Base-by-base conservation (phyloP, 2,797 vertebrate genomes). In the Vespertilio murinus region DNA sequence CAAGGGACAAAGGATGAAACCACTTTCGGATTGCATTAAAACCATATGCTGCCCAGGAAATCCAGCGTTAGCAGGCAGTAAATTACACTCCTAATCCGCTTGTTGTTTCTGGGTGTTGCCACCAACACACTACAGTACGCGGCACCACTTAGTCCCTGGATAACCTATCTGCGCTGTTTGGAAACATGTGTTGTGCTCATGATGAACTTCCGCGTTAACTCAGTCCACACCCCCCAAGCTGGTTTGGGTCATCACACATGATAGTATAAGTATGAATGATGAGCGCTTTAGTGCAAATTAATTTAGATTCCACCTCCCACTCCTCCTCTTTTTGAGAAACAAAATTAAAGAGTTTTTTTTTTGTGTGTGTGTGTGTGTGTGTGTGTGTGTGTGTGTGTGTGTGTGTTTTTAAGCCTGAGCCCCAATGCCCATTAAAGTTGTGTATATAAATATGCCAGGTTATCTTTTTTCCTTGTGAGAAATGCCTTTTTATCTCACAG, bases 361-460 rank as follows among this genome's bases (percentile, higher is more conserved):
- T n/a, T n/a, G n/a, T n/a, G n/a, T n/a, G n/a, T n/a, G n/a, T n/a
- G n/a, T n/a, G n/a, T n/a, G n/a, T n/a, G n/a, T n/a, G n/a, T n/a
- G n/a, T n/a, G n/a, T n/a, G n/a, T n/a, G n/a, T n/a, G n/a, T n/a
- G n/a, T n/a, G n/a, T n/a, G n/a, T n/a, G n/a, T 97, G 13, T 30
- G 23, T 97, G 97, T 13, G 13, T 77, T 97, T 97, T 97, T 95
- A 95, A 96, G 93, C 86, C 95, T 97, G 97, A 97, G 97, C 96
- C 94, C 69, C 59, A 77, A 86, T 97, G 92, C 96, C 96, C 96
- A 95, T 98, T 98, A 98, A 97, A 96, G 97, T 95, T 98, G 97
- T 98, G 92, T 98, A 93, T 98, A 98, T 98, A 98, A 98, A 98
- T 98, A 98, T 98, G 96, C 96, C 95, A 97, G 96, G 97, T 98